Evolutionary conservation across 2,888 invertebrate genomes (phyloP).

Genomic region (Urechis unicinctus): DNA sequence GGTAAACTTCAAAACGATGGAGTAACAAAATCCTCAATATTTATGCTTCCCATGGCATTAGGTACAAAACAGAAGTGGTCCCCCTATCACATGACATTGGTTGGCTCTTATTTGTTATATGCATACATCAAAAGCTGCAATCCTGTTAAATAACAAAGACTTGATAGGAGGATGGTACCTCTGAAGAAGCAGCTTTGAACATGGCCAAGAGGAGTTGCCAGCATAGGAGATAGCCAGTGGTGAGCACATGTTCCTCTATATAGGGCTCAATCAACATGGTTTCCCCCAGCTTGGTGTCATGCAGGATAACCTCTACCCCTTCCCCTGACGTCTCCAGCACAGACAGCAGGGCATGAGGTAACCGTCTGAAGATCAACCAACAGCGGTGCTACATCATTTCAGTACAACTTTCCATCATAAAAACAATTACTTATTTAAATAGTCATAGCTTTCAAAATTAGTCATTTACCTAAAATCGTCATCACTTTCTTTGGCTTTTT

Average conservation of each 20-base stretch:
- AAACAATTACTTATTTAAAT: no score
- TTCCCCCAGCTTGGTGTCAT: constrained; percentile 33
- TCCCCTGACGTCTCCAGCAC: constrained; percentile 25
- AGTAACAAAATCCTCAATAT: no score
- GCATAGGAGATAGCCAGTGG: constrained; percentile 66
- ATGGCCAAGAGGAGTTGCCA: constrained; percentile 66
- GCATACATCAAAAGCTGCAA: not conserved
- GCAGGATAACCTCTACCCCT: constrained; percentile 30
- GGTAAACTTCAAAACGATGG: not conserved
- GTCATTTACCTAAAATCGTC: constrained; percentile 4
- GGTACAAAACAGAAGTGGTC: no score
- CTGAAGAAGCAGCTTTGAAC: constrained; percentile 63
- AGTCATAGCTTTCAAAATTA: no score
- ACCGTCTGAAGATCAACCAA: constrained; percentile 30
- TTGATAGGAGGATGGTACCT: no score
- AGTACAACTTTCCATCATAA: no score
- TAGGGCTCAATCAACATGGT: constrained; percentile 31
- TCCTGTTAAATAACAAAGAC: not conserved
- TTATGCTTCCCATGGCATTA: no score
- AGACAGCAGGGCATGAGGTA: constrained; percentile 31
- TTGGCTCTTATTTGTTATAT: no score
- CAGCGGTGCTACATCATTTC: no score
- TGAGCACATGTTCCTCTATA: constrained; percentile 55
- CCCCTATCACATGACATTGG: no score
- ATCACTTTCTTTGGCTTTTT: constrained; percentile 5